Conservation (phyloP, 1,140 invertebrate genomes). For the Choristoneura fumiferana region DNA sequence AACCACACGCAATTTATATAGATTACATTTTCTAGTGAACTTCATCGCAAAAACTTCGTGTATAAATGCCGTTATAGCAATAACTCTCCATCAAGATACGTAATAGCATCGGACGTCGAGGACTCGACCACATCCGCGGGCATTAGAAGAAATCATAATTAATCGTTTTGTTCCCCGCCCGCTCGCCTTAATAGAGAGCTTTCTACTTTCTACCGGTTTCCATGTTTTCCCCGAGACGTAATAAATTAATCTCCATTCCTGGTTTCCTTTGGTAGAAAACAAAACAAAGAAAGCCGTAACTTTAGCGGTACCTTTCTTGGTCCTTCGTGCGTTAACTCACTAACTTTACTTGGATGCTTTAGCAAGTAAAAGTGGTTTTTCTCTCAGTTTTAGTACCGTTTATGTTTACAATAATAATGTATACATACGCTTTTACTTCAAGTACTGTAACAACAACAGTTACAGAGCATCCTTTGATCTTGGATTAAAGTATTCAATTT, state of each 20-base stretch:
- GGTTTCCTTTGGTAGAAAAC: conserved; percentile 34
- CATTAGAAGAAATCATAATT: conserved; percentile 73
- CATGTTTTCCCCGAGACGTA: conserved; percentile 68
- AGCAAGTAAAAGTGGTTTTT: background rate
- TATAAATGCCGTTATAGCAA: conserved; percentile 18
- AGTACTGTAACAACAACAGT: too few species aligned
- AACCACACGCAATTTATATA: too few species aligned
- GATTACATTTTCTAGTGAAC: too few species aligned
- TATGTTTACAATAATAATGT: too few species aligned
- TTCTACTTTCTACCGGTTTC: conserved; percentile 59
- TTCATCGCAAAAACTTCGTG: background rate
- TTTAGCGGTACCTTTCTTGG: conserved; percentile 1
- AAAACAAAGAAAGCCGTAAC: conserved; percentile 34
- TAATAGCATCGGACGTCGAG: conserved; percentile 30
- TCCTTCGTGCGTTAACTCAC: background rate
- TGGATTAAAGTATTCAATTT: too few species aligned
- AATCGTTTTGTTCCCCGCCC: conserved; percentile 60
- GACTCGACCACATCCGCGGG: conserved; percentile 39
- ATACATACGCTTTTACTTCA: too few species aligned
- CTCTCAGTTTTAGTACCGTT: background rate
- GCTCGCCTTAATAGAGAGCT: conserved; percentile 70
- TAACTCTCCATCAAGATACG: conserved; percentile 34
- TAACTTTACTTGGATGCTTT: background rate
- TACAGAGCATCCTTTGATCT: too few species aligned
- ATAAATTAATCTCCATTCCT: conserved; percentile 74